phyloP scores from a whole-genome alignment of 2,888 invertebrate species.

The Lithosia quadra region DNA sequence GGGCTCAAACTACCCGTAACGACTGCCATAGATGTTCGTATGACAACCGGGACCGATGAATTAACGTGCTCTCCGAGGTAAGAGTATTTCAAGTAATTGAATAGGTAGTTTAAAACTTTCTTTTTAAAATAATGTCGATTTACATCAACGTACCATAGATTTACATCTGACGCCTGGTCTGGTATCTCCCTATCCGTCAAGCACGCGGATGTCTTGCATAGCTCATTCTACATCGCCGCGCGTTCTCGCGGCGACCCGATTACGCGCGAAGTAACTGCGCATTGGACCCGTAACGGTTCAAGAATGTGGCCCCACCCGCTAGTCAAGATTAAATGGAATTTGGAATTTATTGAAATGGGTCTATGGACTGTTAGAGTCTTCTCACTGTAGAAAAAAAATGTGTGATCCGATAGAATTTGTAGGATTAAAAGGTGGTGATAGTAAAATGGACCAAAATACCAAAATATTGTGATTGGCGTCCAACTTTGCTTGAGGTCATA shows the following conservation, averaged over 20 bases:
- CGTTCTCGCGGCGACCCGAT: conserved; percentile 63
- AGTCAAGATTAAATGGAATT: conserved; percentile 47
- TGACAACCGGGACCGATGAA: too few relatives aligned
- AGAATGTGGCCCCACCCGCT: conserved; percentile 63
- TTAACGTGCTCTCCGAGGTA: too few relatives aligned
- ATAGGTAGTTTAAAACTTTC: neutral
- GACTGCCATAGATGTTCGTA: too few relatives aligned
- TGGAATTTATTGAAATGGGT: conserved; percentile 50
- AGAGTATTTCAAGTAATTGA: neutral
- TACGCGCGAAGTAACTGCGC: conserved; percentile 71
- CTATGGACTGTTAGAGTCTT: conserved; percentile 25
- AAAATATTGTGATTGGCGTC: neutral
- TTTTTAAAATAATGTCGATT: conserved; percentile 3
- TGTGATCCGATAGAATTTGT: neutral
- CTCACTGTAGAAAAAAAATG: conserved; percentile 10
- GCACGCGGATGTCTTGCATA: conserved; percentile 56
- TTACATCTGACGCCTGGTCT: conserved; percentile 11
- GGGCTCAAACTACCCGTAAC: too few relatives aligned
- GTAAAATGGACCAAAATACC: neutral
- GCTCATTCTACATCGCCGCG: conserved; percentile 62
- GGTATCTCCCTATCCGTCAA: conserved; percentile 17
- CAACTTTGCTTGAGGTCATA: neutral
- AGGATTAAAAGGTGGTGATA: neutral
- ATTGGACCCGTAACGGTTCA: conserved; percentile 76
- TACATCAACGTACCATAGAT: neutral